Evolutionary conservation across 2,113 vertebrate species (phyloP).

Genomic region (Triplophysa tibetana): DNA sequence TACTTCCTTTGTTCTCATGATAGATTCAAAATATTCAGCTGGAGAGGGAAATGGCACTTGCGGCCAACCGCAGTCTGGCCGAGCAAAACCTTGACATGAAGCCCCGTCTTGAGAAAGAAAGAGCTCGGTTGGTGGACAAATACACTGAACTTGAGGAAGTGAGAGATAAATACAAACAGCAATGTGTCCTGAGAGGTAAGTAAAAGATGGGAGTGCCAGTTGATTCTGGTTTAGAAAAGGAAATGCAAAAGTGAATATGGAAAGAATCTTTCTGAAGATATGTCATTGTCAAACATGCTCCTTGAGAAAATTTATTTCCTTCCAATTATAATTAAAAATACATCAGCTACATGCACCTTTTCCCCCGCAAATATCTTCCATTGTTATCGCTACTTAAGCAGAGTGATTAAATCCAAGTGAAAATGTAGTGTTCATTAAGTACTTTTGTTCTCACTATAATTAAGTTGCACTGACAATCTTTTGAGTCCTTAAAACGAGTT

Average conservation of each 20-base stretch:
- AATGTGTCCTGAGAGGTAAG: constrained; percentile 69
- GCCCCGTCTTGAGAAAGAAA: constrained; percentile 79
- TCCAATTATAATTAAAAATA: background rate
- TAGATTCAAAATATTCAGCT: constrained; percentile 93
- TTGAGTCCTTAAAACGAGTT: background rate
- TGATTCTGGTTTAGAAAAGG: background rate
- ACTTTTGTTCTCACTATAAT: background rate
- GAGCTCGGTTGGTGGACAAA: constrained; percentile 76
- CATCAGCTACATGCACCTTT: no score
- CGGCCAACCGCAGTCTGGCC: constrained; percentile 90
- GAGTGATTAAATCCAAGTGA: background rate
- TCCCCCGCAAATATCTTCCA: background rate
- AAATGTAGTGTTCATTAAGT: background rate
- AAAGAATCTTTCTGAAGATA: background rate
- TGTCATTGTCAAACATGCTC: no score
- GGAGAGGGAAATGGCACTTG: constrained; percentile 91
- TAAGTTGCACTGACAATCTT: background rate
- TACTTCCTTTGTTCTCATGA: background rate
- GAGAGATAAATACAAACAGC: constrained; percentile 65
- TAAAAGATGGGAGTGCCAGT: background rate
- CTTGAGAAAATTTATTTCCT: background rate
- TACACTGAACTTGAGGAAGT: constrained; percentile 83
- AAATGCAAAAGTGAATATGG: background rate
- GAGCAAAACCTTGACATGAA: constrained; percentile 90
- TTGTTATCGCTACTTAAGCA: background rate